A percentile compares a stretch with the other conserved stretches of the same genome.
phyloP scores from a whole-genome alignment of 2,797 vertebrate species.

The Kryptolebias ocellatus region DNA sequence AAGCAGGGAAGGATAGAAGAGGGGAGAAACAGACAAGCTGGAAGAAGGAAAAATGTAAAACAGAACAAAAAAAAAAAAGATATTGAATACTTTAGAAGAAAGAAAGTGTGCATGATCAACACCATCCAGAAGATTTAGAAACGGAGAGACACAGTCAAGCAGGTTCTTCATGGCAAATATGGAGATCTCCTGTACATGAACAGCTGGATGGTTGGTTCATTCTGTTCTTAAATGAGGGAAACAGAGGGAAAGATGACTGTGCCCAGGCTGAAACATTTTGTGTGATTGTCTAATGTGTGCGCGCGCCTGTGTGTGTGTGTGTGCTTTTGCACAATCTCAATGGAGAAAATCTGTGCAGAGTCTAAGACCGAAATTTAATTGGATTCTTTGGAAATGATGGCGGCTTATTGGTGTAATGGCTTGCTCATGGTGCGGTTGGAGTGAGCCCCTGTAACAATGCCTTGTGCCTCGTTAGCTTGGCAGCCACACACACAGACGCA shows the following conservation, averaged over 20 bases:
- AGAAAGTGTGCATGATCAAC: conserved; percentile 79
- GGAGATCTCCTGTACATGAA: conserved; percentile 58
- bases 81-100: conserved; percentile 48
- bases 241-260: conserved; percentile 22
- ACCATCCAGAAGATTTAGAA: conserved; percentile 43
- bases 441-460: conserved; percentile 71
- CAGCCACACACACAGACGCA: conserved; percentile 39
- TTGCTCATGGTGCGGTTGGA: conserved; percentile 76
- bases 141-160: conserved; percentile 42
- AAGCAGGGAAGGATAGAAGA: conserved; percentile 76
- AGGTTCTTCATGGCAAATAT: conserved; percentile 47
- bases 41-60: conserved; percentile 56
- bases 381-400: conserved; percentile 79
- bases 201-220: conserved; percentile 52
- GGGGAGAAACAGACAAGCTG: conserved; percentile 61
- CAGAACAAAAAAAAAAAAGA: conserved; percentile 70
- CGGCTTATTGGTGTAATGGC: conserved; percentile 76
- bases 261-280: conserved; percentile 16
- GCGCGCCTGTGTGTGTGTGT: conserved; percentile 40
- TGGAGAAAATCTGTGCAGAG: conserved; percentile 70
- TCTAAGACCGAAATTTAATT: conserved; percentile 76
- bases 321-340: conserved; percentile 68
- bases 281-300: conserved; percentile 40
- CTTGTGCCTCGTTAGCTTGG: conserved; percentile 71
- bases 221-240: conserved; percentile 37